Evolutionary conservation across 2,888 invertebrate genomes (phyloP).

Genomic region (Cepaea hortensis): DNA sequence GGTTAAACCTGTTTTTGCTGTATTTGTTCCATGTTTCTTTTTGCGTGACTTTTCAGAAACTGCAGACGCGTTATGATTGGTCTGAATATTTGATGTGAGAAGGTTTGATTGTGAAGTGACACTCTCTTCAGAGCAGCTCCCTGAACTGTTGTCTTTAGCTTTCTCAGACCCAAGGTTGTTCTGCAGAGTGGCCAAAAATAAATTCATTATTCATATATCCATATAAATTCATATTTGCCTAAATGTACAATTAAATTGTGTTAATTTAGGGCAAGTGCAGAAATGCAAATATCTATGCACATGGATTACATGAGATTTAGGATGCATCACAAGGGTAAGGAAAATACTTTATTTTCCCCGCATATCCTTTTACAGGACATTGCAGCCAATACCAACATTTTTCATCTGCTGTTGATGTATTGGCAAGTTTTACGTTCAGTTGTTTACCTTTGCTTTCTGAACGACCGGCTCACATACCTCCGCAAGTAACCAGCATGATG

Average conservation of each 20-base stretch:
- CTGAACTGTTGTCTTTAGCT: constrained; percentile 12
- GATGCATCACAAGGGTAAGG: no score
- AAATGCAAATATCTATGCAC: background rate
- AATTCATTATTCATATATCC: background rate
- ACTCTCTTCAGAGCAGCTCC: constrained; percentile 30
- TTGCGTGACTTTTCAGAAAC: background rate
- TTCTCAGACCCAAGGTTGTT: constrained; percentile 29
- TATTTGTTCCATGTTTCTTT: background rate
- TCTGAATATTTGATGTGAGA: background rate
- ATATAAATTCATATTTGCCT: background rate
- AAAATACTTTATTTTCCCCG: no score
- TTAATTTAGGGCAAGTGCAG: no score
- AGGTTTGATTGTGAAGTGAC: constrained; percentile 22
- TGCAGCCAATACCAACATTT: no score
- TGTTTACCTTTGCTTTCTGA: no score
- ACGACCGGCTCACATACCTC: no score
- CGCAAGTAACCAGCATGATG: no score
- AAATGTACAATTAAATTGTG: background rate
- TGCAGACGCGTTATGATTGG: background rate
- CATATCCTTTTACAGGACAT: no score
- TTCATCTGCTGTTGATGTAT: no score
- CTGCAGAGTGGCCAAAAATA: background rate
- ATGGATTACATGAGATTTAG: background rate
- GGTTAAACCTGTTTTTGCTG: background rate
- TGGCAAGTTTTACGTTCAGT: no score